Conservation (phyloP, 2,797 vertebrate species). For the Mus minutoides region DNA sequence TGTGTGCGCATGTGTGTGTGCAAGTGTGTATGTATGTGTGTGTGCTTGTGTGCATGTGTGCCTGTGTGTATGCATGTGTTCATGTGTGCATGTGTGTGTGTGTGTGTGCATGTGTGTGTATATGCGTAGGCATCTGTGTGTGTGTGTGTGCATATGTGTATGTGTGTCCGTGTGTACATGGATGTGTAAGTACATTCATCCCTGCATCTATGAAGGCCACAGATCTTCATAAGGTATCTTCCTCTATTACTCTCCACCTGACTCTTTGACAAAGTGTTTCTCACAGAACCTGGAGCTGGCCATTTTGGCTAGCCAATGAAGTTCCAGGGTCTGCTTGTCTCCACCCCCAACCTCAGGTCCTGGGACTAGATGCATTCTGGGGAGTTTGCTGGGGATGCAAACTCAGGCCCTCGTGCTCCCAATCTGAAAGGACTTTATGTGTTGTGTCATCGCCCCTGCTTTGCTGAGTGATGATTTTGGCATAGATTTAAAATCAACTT, state of each 20-base stretch:
- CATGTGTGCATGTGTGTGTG: no score
- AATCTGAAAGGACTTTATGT: background rate
- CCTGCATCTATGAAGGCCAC: background rate
- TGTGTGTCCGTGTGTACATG: background rate
- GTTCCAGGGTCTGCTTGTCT: background rate
- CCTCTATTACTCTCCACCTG: background rate
- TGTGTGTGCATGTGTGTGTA: no score
- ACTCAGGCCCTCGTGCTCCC: background rate
- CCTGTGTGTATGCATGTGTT: no score
- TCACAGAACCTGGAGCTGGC: background rate
- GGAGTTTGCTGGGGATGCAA: background rate
- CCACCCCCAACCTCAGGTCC: no score
- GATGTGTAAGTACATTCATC: background rate
- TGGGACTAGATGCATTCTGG: no score
- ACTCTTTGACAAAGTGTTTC: background rate
- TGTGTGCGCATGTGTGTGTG: no score
- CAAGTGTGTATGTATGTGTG: background rate
- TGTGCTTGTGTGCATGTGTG: no score
- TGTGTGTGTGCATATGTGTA: no score
- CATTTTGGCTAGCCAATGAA: background rate
- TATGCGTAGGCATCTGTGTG: no score
- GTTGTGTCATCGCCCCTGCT: background rate
- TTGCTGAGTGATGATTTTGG: background rate
- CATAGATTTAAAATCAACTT: slow-evolving; percentile 28
- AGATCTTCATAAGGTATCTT: background rate